These are phyloP conservation scores for Drosophila pachea DNA, from an alignment of 1,140 invertebrate genomes.

Conservation along the genomic window DNA sequence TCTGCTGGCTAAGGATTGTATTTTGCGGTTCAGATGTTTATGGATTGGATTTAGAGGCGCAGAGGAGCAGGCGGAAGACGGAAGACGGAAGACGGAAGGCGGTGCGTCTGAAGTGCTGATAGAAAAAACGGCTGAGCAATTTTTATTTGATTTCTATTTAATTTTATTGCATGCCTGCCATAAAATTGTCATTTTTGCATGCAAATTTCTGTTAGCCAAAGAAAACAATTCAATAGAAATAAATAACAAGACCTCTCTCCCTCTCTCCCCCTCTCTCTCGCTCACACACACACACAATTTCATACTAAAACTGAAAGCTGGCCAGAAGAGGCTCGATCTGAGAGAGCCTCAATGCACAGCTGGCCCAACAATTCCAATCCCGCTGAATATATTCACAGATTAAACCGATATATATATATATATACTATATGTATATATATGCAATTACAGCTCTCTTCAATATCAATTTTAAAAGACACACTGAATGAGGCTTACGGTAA, in stretches of 20 bases:
- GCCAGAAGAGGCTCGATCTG: too few relatives aligned
- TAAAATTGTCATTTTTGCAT: neutral
- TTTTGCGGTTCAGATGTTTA: conserved; percentile 6
- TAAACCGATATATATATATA: too few relatives aligned
- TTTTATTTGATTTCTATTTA: conserved; percentile 5
- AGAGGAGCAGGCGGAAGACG: neutral
- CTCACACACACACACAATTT: too few relatives aligned
- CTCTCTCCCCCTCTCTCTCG: too few relatives aligned
- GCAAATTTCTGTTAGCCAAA: neutral
- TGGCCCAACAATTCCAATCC: too few relatives aligned
- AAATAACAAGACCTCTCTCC: too few relatives aligned
- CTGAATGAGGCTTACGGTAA: neutral
- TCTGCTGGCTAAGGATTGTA: conserved; percentile 2
- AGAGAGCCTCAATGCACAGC: too few relatives aligned
- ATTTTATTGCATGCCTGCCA: conserved; percentile 1
- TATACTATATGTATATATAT: neutral
- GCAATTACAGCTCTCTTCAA: neutral
- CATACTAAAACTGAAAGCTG: too few relatives aligned
- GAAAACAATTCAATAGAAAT: too few relatives aligned
- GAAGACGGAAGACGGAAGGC: neutral
- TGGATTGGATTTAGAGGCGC: neutral
- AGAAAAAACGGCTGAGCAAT: neutral
- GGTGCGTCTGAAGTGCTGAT: neutral
- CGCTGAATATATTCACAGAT: too few relatives aligned
- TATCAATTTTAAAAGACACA: neutral